phyloP scores from a whole-genome alignment of 2,888 invertebrate species.

The Punctoribates punctum region DNA sequence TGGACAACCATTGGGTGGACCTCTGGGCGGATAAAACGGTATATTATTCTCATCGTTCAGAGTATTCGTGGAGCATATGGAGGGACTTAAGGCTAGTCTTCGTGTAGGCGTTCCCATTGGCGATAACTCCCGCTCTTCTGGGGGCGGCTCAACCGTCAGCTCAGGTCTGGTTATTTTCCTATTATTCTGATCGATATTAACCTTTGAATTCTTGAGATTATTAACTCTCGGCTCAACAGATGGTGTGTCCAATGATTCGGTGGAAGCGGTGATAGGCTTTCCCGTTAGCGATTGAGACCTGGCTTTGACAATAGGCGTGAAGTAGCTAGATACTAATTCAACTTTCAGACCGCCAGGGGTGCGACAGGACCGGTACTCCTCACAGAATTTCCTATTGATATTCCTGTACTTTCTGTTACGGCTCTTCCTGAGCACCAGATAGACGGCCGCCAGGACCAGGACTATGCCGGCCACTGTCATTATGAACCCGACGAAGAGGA shows the following conservation, averaged over 20 bases:
- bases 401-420: neutral
- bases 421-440: neutral
- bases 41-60: neutral
- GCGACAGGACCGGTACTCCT: neutral
- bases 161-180: neutral
- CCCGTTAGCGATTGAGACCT: neutral
- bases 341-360: neutral
- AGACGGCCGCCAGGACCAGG: neutral
- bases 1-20: neutral
- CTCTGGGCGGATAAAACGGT: neutral
- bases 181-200: neutral
- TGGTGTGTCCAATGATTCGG: neutral
- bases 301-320: neutral
- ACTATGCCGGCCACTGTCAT: neutral
- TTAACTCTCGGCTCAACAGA: neutral
- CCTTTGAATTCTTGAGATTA: no score
- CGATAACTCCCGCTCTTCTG: neutral
- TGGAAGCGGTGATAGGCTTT: neutral
- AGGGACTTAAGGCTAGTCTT: conserved; percentile 11
- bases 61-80: neutral
- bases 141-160: neutral
- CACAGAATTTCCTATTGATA: neutral
- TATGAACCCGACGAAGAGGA: neutral
- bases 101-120: neutral
- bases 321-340: neutral